phyloP scores from a whole-genome alignment of 2,888 invertebrate species.

The Cataglyphis albicans region DNA sequence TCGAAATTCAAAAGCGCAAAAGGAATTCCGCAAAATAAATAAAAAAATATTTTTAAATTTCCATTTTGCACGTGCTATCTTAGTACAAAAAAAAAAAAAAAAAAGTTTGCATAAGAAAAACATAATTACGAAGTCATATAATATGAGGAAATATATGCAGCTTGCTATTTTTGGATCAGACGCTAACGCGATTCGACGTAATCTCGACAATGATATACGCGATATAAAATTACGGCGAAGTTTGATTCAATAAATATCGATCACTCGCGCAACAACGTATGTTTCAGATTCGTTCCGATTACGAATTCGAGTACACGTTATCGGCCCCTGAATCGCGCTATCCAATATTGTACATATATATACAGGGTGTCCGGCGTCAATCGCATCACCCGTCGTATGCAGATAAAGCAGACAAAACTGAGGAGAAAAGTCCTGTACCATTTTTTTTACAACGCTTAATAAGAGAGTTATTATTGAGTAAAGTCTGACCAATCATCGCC shows the following conservation, averaged over 20 bases:
- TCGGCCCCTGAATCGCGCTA: not conserved
- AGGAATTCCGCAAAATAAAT: not conserved
- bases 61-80: not conserved
- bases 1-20: not conserved
- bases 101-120: not conserved
- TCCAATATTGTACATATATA: not conserved
- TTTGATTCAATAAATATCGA: slow-evolving; percentile 20
- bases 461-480: too few relatives aligned
- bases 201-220: not conserved
- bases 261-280: not conserved
- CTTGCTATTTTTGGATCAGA: not conserved
- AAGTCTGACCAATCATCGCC: too few relatives aligned
- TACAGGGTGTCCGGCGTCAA: too few relatives aligned
- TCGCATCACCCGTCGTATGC: too few relatives aligned
- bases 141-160: not conserved
- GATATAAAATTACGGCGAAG: not conserved
- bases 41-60: not conserved
- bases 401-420: too few relatives aligned
- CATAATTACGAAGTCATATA: not conserved
- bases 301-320: not conserved
- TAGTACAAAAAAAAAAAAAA: not conserved
- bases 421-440: too few relatives aligned
- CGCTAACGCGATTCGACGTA: not conserved
- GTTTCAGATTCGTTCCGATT: not conserved
- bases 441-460: too few relatives aligned